Base-by-base conservation (phyloP, 1,140 invertebrate species). In the Frieseomelitta varia region DNA sequence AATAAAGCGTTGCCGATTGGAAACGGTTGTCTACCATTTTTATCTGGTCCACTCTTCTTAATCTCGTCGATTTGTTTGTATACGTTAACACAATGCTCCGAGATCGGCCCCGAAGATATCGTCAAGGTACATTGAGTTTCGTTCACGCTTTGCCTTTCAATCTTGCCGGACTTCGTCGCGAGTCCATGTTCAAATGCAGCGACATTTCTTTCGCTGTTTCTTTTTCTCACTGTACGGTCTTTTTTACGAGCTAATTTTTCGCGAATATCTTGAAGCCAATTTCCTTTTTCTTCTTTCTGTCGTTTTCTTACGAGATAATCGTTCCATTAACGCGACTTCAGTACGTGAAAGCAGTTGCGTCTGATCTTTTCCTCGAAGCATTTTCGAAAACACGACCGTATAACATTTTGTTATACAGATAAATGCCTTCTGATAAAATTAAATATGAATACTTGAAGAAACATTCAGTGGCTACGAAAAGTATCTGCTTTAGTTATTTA, bases 11-110 rank as follows among this genome's bases (percentile, higher is more conserved):
- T 4, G 65, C 19, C 65, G 34, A 67, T 67, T 34, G 10, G 8
- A 10, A 11, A 34, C 65, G 65, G 1, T 17, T 21, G 65, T 39
- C 65, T 11, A 30, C 15, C n/a, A 15, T 47, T n/a, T 14, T 19
- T 47, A 14, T 77, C 11, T 8, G 3, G 21, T 39, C 11, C 6
- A 55, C 21, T 58, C 17, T n/a, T 47, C n/a, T 51, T 55, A 76
- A 76, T 67, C 30, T 76, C 21, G 21, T 27, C 61, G 30, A 76
- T 81, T 81, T 67, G n/a, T 81, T 76, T 21, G 61, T 56, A 67
- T 75, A 27, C 24, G 58, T 47, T 55, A 27, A 30, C 27, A 75
- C 30, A 55, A 67, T 75, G 58, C 58, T 51, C 55, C 1, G 14
- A 81, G 71, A 81, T 75, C 72, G 58, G 17, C 14, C 39, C 3